Conservation (phyloP, 53 echinoderm and acorn worm genomes). For the Pentamera pediparva region DNA sequence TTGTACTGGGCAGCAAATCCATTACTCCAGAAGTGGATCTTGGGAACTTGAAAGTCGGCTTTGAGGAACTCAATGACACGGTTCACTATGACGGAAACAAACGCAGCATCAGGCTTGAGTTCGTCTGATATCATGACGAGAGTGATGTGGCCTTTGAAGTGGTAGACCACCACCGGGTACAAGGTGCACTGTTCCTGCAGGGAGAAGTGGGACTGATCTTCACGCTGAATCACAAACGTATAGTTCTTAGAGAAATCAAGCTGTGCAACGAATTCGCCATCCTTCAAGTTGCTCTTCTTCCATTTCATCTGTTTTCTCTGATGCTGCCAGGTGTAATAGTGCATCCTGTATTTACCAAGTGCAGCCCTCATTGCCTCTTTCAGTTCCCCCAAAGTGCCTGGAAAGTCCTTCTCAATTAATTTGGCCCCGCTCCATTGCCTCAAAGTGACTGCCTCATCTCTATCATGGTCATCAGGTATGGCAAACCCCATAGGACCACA, state of each 20-base stretch:
- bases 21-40: conserved; percentile 11
- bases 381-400: conserved; percentile 1
- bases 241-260: conserved; percentile 9
- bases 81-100: conserved; percentile 2
- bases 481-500: background rate
- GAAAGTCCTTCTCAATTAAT: background rate
- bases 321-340: background rate
- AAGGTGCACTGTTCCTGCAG: conserved; percentile 13
- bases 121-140: conserved; percentile 9
- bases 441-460: background rate
- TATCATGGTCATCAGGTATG: conserved; percentile 5
- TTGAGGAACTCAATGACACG: background rate
- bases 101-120: conserved; percentile 11
- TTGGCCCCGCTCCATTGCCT: background rate
- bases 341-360: background rate
- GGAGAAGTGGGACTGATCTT: conserved; percentile 2
- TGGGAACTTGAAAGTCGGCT: background rate
- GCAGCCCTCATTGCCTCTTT: background rate
- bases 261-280: background rate
- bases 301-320: background rate
- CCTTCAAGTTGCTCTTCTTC: background rate
- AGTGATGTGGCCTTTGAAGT: background rate
- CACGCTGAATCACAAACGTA: conserved; percentile 12
- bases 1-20: conserved; percentile 7
- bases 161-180: background rate